Base-by-base conservation (phyloP, 1,140 invertebrate species). In the Ostrea denselamellosa region DNA sequence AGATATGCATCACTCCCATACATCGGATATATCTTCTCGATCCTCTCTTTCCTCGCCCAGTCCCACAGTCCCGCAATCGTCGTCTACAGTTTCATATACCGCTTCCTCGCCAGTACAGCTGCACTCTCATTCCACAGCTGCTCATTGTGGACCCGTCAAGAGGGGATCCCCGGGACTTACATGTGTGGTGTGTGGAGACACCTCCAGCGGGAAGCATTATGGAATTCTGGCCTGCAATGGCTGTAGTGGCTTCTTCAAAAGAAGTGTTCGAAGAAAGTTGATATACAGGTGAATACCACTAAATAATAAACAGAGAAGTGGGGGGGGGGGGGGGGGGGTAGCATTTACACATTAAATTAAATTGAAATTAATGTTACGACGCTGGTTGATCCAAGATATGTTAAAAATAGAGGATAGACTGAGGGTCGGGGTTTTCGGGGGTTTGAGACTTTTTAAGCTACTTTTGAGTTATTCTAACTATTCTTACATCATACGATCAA, bases 211-310 rank as follows among this genome's bases (percentile, higher is more conserved):
- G 0, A 99, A 99, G 94, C 98, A 99, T 95, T 99, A 99, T 94
- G 99, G 99, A 0, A 99, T 99, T 90, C 96, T 99, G n/a, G 99
- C 98, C 0, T 99, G 99, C 95, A 99, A 99, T 93, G 99, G 99
- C 0, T 99, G 99, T 96, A 98, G 98, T 82, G 99, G 99, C 3
- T 99, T 99, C 95, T 99, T 99, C 96, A 99, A 99, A 93, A 95
- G 99, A 89, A 99, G 98, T 90, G 99, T 99, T 51, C 96, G 99
- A 56, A 96, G 99, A 90, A 99, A 99, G 95, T 96, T 99, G 68
- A 99, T 99, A 90, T 99, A 99, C 96, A 97, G 98, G 98, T 99
- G 90, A 54, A 17, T 22, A 19, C 34, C 25, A 44, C 9, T 44
- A 44, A 44, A 44, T 28, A 28, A 44, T 8, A 54, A n/a, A 62